Evolutionary conservation across 1,140 invertebrate genomes (phyloP).

Genomic region (Drosophila persimilis): DNA sequence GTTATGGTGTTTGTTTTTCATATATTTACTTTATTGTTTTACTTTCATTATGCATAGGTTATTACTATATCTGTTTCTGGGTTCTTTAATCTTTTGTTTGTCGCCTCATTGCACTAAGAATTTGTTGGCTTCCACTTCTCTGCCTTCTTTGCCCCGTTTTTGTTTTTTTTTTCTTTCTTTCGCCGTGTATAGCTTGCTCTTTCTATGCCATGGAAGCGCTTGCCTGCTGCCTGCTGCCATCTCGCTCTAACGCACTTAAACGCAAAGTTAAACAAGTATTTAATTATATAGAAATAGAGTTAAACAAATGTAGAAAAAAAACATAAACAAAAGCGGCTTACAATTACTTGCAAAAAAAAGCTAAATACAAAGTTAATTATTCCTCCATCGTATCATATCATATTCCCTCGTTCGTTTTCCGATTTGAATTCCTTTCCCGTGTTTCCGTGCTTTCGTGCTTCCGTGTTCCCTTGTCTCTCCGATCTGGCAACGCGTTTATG

Average conservation of each 20-base stretch:
- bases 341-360: constrained; percentile 43
- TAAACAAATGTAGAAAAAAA: constrained; percentile 36
- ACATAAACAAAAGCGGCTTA: constrained; percentile 63
- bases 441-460: neutral
- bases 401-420: too few relatives aligned
- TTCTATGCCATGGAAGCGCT: constrained; percentile 28
- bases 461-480: neutral
- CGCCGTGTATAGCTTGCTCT: constrained; percentile 17
- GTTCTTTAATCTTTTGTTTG: constrained; percentile 26
- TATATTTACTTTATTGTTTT: constrained; percentile 49
- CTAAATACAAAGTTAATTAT: constrained; percentile 37
- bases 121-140: constrained; percentile 28
- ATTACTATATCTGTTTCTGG: constrained; percentile 29
- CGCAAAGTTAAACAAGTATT: constrained; percentile 37
- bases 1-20: neutral
- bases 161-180: neutral
- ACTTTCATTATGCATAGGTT: constrained; percentile 47
- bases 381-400: neutral
- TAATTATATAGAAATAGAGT: constrained; percentile 46
- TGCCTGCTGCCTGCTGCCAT: constrained; percentile 25
- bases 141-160: constrained; percentile 1
- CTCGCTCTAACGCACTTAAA: constrained; percentile 45
- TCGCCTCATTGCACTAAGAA: constrained; percentile 67
- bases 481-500: constrained; percentile 16
- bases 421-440: neutral